Conservation (phyloP, 1,140 invertebrate genomes). For the Diabrotica virgifera region DNA sequence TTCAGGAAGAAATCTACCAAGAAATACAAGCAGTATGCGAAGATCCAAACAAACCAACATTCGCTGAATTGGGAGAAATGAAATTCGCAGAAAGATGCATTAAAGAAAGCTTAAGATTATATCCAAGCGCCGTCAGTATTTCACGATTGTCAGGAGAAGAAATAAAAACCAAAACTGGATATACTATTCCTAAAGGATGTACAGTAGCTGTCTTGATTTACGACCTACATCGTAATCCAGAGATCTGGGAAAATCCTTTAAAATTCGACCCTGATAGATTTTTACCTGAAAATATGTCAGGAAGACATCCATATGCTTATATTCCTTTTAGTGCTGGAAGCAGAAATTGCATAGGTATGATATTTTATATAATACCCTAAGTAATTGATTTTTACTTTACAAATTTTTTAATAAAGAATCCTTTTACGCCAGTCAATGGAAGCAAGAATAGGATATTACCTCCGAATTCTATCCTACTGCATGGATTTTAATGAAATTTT, state of each 20-base stretch:
- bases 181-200: constrained; percentile 26
- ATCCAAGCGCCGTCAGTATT: constrained; percentile 67
- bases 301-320: constrained; percentile 54
- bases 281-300: constrained; percentile 52
- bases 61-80: constrained; percentile 64
- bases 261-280: constrained; percentile 69
- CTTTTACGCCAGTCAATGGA: too few species aligned
- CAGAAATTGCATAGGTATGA: constrained; percentile 60
- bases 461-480: too few species aligned
- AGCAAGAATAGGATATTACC: too few species aligned
- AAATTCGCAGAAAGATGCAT: constrained; percentile 67
- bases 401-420: too few species aligned
- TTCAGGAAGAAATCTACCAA: constrained; percentile 58
- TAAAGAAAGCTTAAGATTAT: constrained; percentile 64
- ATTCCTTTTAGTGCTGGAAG: constrained; percentile 47
- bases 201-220: constrained; percentile 27
- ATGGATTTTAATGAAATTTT: too few species aligned
- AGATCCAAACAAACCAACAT: constrained; percentile 48
- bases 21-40: constrained; percentile 62
- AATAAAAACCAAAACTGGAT: constrained; percentile 41
- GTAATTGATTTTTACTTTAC: too few species aligned
- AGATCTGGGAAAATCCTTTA: constrained; percentile 61
- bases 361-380: too few species aligned
- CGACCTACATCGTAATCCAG: constrained; percentile 28
- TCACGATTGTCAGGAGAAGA: constrained; percentile 55